Percentiles rank a stretch among this genome's conserved stretches.
Evolutionary conservation across 1,140 invertebrate species (phyloP).

Genomic region (Trichoplusia ni): DNA sequence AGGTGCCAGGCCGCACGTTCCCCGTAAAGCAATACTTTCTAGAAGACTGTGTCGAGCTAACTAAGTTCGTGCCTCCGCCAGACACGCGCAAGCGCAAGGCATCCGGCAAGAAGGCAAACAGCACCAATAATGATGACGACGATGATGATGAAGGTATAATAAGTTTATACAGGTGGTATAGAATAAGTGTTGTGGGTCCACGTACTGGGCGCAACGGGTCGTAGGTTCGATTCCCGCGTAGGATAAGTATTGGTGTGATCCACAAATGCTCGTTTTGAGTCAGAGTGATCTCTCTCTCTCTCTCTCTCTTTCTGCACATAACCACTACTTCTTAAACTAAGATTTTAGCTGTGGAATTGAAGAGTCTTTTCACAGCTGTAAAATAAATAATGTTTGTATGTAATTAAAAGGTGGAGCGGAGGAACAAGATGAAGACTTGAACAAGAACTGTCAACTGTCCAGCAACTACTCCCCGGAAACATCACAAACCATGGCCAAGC

Average conservation of each 20-base stretch:
- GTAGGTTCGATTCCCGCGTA: no score
- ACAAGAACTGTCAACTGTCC: slow-evolving; percentile 82
- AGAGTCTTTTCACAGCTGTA: no score
- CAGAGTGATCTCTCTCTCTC: no score
- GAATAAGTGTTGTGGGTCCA: no score
- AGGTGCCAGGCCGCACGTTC: slow-evolving; percentile 89
- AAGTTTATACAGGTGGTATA: no score
- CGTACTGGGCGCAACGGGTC: no score
- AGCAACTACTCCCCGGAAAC: slow-evolving; percentile 84
- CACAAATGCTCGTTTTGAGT: no score
- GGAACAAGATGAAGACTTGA: slow-evolving; percentile 90
- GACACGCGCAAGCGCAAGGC: slow-evolving; percentile 86
- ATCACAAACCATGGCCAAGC: slow-evolving; percentile 85
- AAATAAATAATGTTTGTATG: not conserved
- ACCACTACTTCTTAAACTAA: no score
- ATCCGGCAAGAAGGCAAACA: slow-evolving; percentile 66
- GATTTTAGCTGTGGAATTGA: no score
- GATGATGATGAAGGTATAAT: slow-evolving; percentile 77
- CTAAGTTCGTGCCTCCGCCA: slow-evolving; percentile 88
- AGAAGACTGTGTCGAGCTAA: slow-evolving; percentile 87
- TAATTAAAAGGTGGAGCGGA: slow-evolving; percentile 67
- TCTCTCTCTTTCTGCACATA: no score
- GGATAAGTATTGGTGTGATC: no score
- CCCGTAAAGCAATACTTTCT: slow-evolving; percentile 94
- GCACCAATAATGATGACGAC: slow-evolving; percentile 86